Evolutionary conservation across 2,888 invertebrate genomes (phyloP), one percentile per base, ranked within the genome.

Genomic region (Tuberolachnus salignus): DNA sequence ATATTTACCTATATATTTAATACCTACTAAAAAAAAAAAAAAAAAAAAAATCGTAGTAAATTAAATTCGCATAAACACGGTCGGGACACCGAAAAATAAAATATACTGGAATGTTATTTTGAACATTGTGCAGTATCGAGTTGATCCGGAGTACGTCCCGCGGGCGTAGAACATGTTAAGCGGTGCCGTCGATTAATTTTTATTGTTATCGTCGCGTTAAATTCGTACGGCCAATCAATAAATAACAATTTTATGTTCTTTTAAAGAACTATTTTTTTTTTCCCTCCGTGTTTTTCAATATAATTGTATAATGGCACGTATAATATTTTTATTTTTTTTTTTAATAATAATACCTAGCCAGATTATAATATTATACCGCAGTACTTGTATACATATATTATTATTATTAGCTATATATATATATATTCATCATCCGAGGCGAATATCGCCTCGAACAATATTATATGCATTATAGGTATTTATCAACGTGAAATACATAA

Each of bases 191-290:
- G 46, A 66, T 49, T 21, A 64, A 64, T 44, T 64, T 21, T 64
- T 64, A 64, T 46, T 46, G 23, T 66, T 46, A 49, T 66, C 66
- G 23, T 46, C 46, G 34, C 34, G 46, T 21, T 23, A 66, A 66
- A 66, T 23, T 14, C 6, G 66, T 46, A 16, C 66, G 46, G 23
- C 46, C 46, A 23, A 46, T 23, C 46, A 49, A 66, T 66, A 66
- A 66, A 46, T 66, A 11, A 44, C 46, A 16, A 23, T 46, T 16
- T 66, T 10, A 14, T 23, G 3, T 16, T 16, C 4, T 14, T 16
- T 11, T 44, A 44, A 21, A 19, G 11, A 63, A n/a, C 4, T 21
- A 1, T 44, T 44, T 63, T 63, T 42, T n/a, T n/a, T n/a, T 34
- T n/a, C 21, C 59, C 16, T 23, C 34, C 34, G 34, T 6, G 34